Base-by-base conservation (phyloP, 2,797 vertebrate genomes). In the Sebastes oblongus region DNA sequence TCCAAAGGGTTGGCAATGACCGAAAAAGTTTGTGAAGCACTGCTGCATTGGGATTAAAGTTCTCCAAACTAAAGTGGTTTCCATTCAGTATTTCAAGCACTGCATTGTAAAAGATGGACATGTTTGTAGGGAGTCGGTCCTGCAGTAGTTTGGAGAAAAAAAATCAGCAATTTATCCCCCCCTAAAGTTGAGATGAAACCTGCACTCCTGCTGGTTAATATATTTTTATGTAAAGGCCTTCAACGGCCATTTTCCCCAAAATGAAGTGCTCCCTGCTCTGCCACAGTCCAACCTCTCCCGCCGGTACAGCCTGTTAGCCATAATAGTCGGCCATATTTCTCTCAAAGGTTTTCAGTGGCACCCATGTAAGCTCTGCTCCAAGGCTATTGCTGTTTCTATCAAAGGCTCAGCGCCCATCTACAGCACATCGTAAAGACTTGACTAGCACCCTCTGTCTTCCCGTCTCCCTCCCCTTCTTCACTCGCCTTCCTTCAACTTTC, bases 271-370 rank as follows among this genome's bases (percentile, higher is more conserved):
- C 82, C 42, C 64, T 66, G 32, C 59, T 80, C 73, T 22, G 42
- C 66, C 55, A 20, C 61, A 29, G 29, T 50, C 56, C 56, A 36
- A 22, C 76, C 56, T 69, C 73, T 83, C 67, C 77, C 50, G 75
- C 74, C 65, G 76, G 62, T 81, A 32, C 62, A 79, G 67, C 80
- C 85, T 62, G 59, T 88, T 81, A 69, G 77, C 77, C 27, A 12
- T 88, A 90, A 91, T 67, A 54, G 84, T 52, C 50, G 4, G 52
- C 70, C 74, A 86, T 87, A 86, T 85, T 89, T 93, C 84, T 86
- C 82, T 80, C 74, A 30, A 12, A 56, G 62, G 29, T 61, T 83
- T 89, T 68, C 72, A 82, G 82, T 9, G 42, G 39, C 66, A 60
- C 29, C 68, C 52, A 3, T 77, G 79, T 83, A 77, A 85, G 69